A percentile compares a stretch with the other conserved stretches of the same genome.
Evolutionary conservation across 2,888 invertebrate genomes (phyloP).

Genomic region (Enchytraeus crypticus): DNA sequence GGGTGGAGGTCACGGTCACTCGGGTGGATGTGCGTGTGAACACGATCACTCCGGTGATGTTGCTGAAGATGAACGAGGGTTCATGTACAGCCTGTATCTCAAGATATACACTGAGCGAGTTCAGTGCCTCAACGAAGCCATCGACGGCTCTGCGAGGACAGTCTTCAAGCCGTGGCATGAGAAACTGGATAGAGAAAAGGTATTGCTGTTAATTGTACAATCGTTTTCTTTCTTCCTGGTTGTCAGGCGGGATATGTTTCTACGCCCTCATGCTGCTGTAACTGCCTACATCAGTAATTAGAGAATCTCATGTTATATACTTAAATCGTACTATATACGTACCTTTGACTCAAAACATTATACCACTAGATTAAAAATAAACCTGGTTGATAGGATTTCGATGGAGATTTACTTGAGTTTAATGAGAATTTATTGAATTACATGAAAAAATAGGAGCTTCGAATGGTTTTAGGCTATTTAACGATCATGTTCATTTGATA

Average conservation of each 20-base stretch:
- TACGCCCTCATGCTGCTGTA: no score
- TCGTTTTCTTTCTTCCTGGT: no score
- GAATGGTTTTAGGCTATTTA: no score
- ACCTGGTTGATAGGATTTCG: no score
- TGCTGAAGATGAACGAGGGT: conserved; percentile 57
- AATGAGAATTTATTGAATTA: no score
- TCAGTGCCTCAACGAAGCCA: conserved; percentile 79
- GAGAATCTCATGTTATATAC: background rate
- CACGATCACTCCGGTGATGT: conserved; percentile 37
- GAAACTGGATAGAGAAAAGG: conserved; percentile 66
- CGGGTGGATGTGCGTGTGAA: conserved; percentile 23
- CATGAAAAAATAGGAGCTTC: no score
- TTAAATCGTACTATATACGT: background rate
- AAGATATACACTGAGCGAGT: conserved; percentile 81
- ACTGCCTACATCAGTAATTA: background rate
- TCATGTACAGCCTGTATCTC: conserved; percentile 73
- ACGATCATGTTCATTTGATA: no score
- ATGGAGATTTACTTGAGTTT: no score
- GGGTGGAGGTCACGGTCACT: conserved; percentile 19
- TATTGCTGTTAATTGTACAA: conserved; percentile 56
- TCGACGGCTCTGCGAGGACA: conserved; percentile 74
- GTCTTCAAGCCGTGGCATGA: conserved; percentile 89
- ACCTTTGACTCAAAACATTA: background rate
- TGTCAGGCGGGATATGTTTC: no score
- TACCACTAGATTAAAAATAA: background rate